Base-by-base conservation (phyloP, 1,140 invertebrate genomes). In the Holotrichia oblita region DNA sequence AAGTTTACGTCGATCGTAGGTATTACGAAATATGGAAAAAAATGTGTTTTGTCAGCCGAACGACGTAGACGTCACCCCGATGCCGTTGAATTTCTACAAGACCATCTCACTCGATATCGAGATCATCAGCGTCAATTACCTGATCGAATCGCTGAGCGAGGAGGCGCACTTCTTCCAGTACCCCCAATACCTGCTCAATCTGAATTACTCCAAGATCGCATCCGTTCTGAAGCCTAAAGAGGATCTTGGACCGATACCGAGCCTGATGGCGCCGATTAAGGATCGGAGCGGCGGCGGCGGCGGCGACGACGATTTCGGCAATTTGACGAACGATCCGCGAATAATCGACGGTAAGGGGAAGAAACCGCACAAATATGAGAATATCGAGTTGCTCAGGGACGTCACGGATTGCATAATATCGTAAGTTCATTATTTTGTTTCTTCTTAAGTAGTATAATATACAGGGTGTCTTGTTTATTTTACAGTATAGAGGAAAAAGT, bases 11-110 rank as follows among this genome's bases (percentile, higher is more conserved):
- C n/a, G n/a, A n/a, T n/a, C n/a, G n/a, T n/a, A n/a, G n/a, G n/a
- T n/a, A n/a, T n/a, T n/a, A n/a, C n/a, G n/a, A n/a, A n/a, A n/a
- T n/a, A n/a, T n/a, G n/a, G n/a, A n/a, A n/a, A n/a, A n/a, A n/a
- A n/a, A n/a, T n/a, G n/a, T n/a, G n/a, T n/a, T n/a, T n/a, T 78
- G 59, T n/a, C 42, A 79, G 77, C 17, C 79, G 64, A 82, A 79
- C 27, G 73, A 81, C n/a, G 40, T 73, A 0, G 40, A 73, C 6
- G 40, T 80, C 40, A 10, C 79, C 17, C 59, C 78, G 76, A n/a
- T 76, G 74, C 34, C 79, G 3, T 40, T 76, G 8, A 17, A 40
- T 48, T 80, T 81, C 44, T 78, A 76, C 42, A 22, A 73, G 69
- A 81, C 80, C 4, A 12, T 81, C 14, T 76, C 77, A 4, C 24